Conservation (phyloP, 2,113 vertebrate genomes). For the Clarias magur region DNA sequence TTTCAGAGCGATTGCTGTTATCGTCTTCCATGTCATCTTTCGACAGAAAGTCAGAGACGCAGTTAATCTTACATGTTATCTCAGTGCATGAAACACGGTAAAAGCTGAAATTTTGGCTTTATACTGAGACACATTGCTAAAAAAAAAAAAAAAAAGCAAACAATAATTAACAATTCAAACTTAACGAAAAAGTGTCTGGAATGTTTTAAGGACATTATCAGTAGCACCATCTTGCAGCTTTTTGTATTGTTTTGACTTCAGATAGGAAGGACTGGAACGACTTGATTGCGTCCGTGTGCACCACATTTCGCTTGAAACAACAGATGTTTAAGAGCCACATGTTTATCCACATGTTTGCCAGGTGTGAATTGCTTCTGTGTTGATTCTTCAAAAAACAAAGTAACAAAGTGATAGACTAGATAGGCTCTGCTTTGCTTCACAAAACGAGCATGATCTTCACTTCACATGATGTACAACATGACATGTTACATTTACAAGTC, state of each 20-base stretch:
- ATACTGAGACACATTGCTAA: neutral
- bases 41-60: neutral
- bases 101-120: neutral
- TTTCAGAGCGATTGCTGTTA: neutral
- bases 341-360: neutral
- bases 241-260: slow-evolving; percentile 46
- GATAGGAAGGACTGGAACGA: slow-evolving; percentile 41
- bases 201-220: slow-evolving; percentile 55
- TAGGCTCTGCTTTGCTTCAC: no score
- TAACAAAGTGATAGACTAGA: no score
- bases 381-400: neutral
- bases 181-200: neutral
- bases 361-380: neutral
- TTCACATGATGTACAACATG: no score
- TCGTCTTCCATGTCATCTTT: neutral
- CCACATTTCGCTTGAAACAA: slow-evolving; percentile 33
- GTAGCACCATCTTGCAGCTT: slow-evolving; percentile 67
- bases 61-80: neutral
- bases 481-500: no score
- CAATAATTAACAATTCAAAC: neutral
- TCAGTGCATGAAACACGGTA: neutral
- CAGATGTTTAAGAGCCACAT: slow-evolving; percentile 46
- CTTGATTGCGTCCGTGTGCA: slow-evolving; percentile 47
- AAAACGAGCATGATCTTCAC: no score
- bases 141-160: neutral